Conservation (phyloP, 1,140 invertebrate species). For the Musca vetustissima region DNA sequence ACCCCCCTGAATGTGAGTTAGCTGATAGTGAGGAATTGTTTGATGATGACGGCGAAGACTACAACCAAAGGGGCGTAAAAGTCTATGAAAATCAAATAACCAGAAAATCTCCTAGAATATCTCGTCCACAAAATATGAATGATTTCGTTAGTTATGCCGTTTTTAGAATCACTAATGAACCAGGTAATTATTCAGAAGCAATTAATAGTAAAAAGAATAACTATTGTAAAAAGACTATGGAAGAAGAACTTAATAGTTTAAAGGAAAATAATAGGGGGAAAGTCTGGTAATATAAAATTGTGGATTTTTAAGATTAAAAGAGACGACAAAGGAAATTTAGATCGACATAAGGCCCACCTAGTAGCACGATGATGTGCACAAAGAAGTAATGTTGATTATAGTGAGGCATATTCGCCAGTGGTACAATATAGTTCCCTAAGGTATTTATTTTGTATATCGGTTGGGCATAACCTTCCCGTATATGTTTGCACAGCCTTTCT, state of each 20-base stretch:
- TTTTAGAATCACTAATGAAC: constrained; percentile 24
- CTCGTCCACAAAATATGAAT: background rate
- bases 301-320: constrained; percentile 13
- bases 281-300: constrained; percentile 11
- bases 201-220: constrained; percentile 13
- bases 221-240: constrained; percentile 40
- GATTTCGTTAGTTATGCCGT: constrained; percentile 7
- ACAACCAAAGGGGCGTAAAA: background rate
- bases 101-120: background rate
- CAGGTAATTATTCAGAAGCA: constrained; percentile 17
- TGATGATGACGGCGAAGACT: constrained; percentile 12
- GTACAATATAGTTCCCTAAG: constrained; percentile 19
- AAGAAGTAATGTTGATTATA: constrained; percentile 40
- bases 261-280: constrained; percentile 37
- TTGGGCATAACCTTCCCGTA: constrained; percentile 31
- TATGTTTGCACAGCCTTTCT: constrained; percentile 54
- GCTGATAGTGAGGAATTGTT: constrained; percentile 11
- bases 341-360: constrained; percentile 50
- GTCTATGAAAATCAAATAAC: background rate
- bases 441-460: constrained; percentile 15
- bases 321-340: constrained; percentile 32
- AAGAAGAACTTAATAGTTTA: constrained; percentile 41
- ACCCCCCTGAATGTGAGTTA: background rate
- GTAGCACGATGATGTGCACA: constrained; percentile 45
- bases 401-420: constrained; percentile 44